These are phyloP conservation scores for Schlechtendalia chinensis DNA, from an alignment of 1,140 invertebrate genomes.

Conservation along the genomic window DNA sequence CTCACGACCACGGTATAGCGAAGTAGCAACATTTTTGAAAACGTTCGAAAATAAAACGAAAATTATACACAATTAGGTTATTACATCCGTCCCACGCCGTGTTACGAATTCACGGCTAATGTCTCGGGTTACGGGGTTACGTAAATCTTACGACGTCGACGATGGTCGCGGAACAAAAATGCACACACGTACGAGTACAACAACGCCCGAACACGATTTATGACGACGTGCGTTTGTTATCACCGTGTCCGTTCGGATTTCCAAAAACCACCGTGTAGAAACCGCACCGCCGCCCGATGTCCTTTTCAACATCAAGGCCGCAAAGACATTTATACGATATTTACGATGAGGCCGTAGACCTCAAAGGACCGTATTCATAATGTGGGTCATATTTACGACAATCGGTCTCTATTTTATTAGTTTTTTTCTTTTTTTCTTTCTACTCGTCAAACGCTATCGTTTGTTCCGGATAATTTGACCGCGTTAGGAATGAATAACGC, in stretches of 20 bases:
- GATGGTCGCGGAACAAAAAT: no score
- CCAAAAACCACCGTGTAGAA: not conserved
- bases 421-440: not conserved
- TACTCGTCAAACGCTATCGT: not conserved
- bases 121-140: not conserved
- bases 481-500: constrained; percentile 5
- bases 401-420: constrained; percentile 30
- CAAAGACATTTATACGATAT: not conserved
- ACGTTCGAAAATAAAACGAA: not conserved
- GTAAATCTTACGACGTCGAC: not conserved
- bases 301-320: constrained; percentile 47
- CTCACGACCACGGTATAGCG: not conserved
- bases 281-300: constrained; percentile 11
- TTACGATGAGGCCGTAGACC: constrained; percentile 8
- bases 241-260: not conserved
- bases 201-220: not conserved
- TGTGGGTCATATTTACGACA: constrained; percentile 10
- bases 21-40: not conserved
- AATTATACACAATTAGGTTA: not conserved
- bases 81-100: not conserved
- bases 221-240: not conserved
- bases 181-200: not conserved
- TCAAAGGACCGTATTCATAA: constrained; percentile 22
- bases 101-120: not conserved
- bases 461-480: constrained; percentile 44